Evolutionary conservation across 2,888 invertebrate species (phyloP), one percentile per base, ranked within the genome.

Genomic region (Brachylomia viminalis): DNA sequence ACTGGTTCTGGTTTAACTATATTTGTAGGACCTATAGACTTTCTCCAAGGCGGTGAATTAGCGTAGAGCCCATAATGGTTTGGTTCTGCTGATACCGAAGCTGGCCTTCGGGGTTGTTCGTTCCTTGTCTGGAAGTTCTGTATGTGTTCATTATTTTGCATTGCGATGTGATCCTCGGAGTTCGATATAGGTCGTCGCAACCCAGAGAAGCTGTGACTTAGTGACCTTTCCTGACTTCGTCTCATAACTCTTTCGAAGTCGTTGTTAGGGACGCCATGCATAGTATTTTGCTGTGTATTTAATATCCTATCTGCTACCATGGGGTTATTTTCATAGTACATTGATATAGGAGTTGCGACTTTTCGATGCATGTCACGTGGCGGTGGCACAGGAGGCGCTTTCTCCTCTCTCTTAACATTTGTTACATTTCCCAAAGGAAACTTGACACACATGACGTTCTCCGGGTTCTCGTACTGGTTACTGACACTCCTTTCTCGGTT

Each of bases 381-480:
- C 0, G 98, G 98, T 47, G 98, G 98, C 7, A 98, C 97, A 0
- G 98, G 98, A 10, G 98, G 98, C 56, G 97, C 90, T 66, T 96
- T 97, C 70, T 95, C 95, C 64, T 96, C 96, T 86, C 93, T 94
- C 85, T 94, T 95, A 56, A 93, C 92, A 83, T 94, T 94, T 59
- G 94, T 93, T 11, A 96, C 94, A 87, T 96, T 97, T 74, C 96
- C 97, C 61, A 97, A 88, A 27, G 97, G 97, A 92, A 97, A 97
- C 89, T 97, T 97, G 33, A 97, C 95, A 76, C 95, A 95, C 92
- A 97, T 94, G 1, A 97, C 93, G 77, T 92, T 95, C 52, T 96
- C 95, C 30, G 94, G 92, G 85, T 92, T 95, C 79, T 95, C 95
- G 79, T 94, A 94, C 61, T 93, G 93, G 82, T 93, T 94, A 75